Base-by-base conservation (phyloP, 2,113 vertebrate genomes). In the Mesitornis unicolor region DNA sequence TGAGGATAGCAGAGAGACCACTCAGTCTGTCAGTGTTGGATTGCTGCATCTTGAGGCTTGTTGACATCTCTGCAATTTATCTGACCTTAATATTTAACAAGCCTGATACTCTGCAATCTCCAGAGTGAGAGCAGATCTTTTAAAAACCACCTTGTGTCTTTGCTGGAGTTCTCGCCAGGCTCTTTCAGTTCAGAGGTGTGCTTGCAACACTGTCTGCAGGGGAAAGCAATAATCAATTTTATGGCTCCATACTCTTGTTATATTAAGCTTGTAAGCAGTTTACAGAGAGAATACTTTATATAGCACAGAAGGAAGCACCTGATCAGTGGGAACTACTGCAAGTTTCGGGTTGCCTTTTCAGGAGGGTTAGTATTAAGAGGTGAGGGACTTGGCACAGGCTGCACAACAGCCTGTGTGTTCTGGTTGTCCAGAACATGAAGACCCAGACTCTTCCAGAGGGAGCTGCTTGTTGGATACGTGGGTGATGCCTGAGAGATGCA, bases 51-150 rank as follows among this genome's bases (percentile, higher is more conserved):
- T 94, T 70, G 60, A 70, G 33, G 33, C 47, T 81, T 84, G 77
- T 75, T 78, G 84, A 61, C 51, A 71, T 89, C 38, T 82, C 56
- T 95, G 60, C 48, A 81, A 63, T 91, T 87, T 94, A 48, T 88
- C 57, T 60, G 33, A 18, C 65, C 35, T 91, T 93, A 91, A 84
- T 95, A 89, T 93, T 93, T 93, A 84, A 89, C 89, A 93, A 89
- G 12, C 20, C 20, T 77, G n/a, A 61, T 56, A 57, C 8, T 54
- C 18, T 36, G 22, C 36, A 31, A 9, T 57, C 50, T 87, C 38
- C 0, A 1, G 33, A 69, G 20, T 63, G 29, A 84, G 38, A 81
- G 11, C 7, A 54, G 21, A 24, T 88, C 33, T 85, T 88, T 61
- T 76, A 51, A 76, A 93, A 94, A 68, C 5, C 4, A 5, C 36